phyloP scores from a whole-genome alignment of 2,888 invertebrate species.

The Sepioteuthis lessoniana region DNA sequence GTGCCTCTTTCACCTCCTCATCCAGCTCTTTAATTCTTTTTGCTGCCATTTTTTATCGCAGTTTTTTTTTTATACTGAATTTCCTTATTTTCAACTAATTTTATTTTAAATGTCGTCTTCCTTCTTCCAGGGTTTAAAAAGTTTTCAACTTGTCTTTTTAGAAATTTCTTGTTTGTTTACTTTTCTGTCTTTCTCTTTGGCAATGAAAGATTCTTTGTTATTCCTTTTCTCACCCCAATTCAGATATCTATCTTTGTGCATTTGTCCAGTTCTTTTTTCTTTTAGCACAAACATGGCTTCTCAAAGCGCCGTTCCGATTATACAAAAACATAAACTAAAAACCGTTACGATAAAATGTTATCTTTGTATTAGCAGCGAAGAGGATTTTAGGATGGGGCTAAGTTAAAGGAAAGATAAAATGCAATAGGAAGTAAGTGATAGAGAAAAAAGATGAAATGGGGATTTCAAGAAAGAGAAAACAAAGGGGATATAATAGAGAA shows the following conservation, averaged over 20 bases:
- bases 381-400: not conserved
- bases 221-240: not conserved
- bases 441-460: not conserved
- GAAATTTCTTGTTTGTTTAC: not conserved
- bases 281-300: not conserved
- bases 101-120: too few species aligned
- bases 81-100: too few species aligned
- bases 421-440: too few species aligned
- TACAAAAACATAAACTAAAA: not conserved
- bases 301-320: not conserved
- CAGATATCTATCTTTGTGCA: not conserved
- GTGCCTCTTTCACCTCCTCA: too few species aligned
- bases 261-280: not conserved
- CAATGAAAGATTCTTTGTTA: not conserved
- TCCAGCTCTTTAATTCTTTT: too few species aligned
- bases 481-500: not conserved
- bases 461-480: not conserved
- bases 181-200: not conserved
- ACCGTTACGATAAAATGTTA: not conserved
- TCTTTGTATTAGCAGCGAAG: not conserved
- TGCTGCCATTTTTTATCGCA: too few species aligned
- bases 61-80: too few species aligned
- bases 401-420: not conserved
- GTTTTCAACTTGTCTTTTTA: not conserved
- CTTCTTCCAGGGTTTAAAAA: too few species aligned